phyloP scores from a whole-genome alignment of 1,140 invertebrate species.

The Drosophila melanica region DNA sequence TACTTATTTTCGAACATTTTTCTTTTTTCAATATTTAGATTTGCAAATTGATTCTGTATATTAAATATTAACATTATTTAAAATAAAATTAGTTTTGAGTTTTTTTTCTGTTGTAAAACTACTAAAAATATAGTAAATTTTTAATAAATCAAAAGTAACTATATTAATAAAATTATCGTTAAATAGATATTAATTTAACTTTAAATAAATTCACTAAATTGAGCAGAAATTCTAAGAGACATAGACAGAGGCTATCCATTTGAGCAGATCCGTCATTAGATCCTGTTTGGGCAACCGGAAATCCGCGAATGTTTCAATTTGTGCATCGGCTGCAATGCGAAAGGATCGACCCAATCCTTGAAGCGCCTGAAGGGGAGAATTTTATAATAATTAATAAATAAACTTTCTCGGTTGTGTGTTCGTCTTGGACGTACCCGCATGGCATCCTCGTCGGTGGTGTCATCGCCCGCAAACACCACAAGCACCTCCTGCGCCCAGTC shows the following conservation, averaged over 20 bases:
- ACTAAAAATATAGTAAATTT: no score
- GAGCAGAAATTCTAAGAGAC: conserved; percentile 23
- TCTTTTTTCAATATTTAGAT: no score
- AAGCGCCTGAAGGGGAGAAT: conserved; percentile 86
- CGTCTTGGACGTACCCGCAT: conserved; percentile 88
- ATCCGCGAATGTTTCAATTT: conserved; percentile 92
- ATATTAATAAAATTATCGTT: not conserved
- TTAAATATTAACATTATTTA: no score
- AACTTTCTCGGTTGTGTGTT: no score
- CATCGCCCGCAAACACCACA: conserved; percentile 95
- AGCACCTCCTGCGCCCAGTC: conserved; percentile 93
- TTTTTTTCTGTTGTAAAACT: no score
- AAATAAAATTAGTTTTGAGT: no score
- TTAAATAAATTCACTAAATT: conserved; percentile 18
- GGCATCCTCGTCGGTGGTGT: conserved; percentile 95
- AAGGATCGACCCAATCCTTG: conserved; percentile 95
- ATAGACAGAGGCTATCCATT: conserved; percentile 86
- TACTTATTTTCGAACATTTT: no score
- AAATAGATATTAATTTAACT: not conserved
- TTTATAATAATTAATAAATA: no score
- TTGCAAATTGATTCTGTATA: no score
- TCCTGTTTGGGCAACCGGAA: conserved; percentile 93
- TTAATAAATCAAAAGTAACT: no score
- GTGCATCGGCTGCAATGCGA: conserved; percentile 91
- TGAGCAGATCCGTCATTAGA: conserved; percentile 92